Base-by-base conservation (phyloP, 2,888 invertebrate species). In the Sisyra terminalis region DNA sequence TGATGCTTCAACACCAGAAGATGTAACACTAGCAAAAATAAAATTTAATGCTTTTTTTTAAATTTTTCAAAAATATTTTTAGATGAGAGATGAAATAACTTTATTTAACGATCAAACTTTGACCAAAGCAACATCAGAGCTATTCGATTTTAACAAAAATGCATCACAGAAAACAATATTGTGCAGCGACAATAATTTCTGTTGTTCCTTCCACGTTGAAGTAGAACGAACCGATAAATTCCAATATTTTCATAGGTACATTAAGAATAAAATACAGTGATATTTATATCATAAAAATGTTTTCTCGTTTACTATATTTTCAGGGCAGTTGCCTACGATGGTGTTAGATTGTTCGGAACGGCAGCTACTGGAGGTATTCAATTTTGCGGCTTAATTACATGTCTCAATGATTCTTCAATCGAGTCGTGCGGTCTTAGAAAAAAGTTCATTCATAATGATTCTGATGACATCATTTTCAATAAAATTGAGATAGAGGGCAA, bases 361-460 rank as follows among this genome's bases (percentile, higher is more conserved):
- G 10, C 18, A n/a, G 30, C 30, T 3, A 2, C 37, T 14, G 37
- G 30, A 16, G 29, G 38, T n/a, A 43, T 36, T 31, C 42, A 47
- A 42, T 29, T 45, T 11, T 47, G 47, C n/a, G 45, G 40, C 8
- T 10, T 47, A 4, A 32, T 42, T 16, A 40, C 45, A 30, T 47
- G 47, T 38, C 24, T 18, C 10, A 34, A 40, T 13, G 29, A 40
- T 37, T 15, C 11, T 11, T 24, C 24, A 24, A 3, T 42, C 2
- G 34, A 39, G 13, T 39, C 45, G 10, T 47, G 47, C 17, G 47
- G 47, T 5, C 3, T 31, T 8, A 29, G 34, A 3, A 39, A 37
- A 14, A 7, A 16, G 8, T 7, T 17, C 24, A 24, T 24, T 24
- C 14, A 8, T 18, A 18, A 17, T 13, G 16, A 11, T 11, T 3